phyloP scores from a whole-genome alignment of 2,113 vertebrate genomes.

The Falco punctatus region DNA sequence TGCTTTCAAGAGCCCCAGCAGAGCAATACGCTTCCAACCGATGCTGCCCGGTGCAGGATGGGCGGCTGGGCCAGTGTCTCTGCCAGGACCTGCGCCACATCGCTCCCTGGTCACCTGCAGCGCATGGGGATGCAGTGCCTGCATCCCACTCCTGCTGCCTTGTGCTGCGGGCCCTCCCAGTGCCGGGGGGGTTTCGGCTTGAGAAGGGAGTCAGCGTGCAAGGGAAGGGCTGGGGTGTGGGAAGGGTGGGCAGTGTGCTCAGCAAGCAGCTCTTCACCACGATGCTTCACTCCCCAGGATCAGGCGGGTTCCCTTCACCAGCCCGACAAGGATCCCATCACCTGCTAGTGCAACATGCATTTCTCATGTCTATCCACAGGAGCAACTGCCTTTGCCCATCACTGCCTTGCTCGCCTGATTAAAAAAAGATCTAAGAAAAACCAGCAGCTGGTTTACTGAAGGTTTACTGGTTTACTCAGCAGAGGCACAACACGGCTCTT shows the following conservation, averaged over 20 bases:
- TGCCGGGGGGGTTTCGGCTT: rapidly evolving
- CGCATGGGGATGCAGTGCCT: neutral
- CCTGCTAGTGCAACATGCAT: rapidly evolving
- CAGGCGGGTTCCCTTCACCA: neutral
- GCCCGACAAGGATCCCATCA: neutral
- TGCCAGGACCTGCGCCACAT: neutral
- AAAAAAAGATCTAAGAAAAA: neutral
- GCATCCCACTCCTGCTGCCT: neutral
- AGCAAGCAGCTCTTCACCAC: rapidly evolving
- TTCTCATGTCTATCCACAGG: neutral
- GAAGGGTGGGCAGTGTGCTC: neutral
- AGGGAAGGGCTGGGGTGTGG: neutral
- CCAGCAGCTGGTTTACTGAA: neutral
- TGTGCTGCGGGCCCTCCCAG: neutral
- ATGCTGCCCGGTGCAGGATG: neutral
- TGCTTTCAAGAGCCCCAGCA: neutral
- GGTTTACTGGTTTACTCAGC: neutral
- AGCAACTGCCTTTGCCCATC: neutral
- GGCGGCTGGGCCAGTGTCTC: neutral
- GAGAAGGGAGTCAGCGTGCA: rapidly evolving
- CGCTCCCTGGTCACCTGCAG: neutral
- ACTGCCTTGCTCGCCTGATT: neutral
- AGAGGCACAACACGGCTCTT: neutral
- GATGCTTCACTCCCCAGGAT: neutral
- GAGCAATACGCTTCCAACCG: neutral